Percentiles rank a stretch among this genome's conserved stretches.
These are phyloP conservation scores for Drosophila orosa DNA, from an alignment of 1,140 invertebrate species.

Conservation along the genomic window DNA sequence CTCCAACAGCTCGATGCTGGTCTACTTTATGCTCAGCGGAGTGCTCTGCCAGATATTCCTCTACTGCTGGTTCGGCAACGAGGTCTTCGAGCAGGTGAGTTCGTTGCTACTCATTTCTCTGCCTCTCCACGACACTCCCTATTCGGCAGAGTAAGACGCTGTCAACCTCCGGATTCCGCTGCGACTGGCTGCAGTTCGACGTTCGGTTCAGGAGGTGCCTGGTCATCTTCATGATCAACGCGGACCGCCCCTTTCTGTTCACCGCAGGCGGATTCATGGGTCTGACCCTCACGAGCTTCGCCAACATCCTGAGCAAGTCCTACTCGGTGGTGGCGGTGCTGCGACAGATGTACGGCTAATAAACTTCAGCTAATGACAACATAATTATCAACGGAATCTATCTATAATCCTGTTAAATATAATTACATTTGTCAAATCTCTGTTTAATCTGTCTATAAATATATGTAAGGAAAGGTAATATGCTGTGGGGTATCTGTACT, in stretches of 20 bases:
- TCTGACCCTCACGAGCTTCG: slow-evolving; percentile 63
- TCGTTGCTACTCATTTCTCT: not conserved
- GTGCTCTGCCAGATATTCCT: slow-evolving; percentile 68
- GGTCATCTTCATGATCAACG: slow-evolving; percentile 66
- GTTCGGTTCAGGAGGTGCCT: slow-evolving; percentile 44
- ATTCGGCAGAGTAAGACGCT: slow-evolving; percentile 52
- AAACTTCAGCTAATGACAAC: not conserved
- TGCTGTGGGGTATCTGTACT: not conserved
- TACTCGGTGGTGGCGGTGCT: slow-evolving; percentile 70
- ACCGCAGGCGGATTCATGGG: slow-evolving; percentile 75
- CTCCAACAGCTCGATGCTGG: slow-evolving; percentile 56
- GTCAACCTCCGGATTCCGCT: slow-evolving; percentile 49
- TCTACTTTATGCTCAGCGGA: slow-evolving; percentile 66
- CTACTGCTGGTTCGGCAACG: slow-evolving; percentile 76
- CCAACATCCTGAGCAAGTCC: slow-evolving; percentile 67
- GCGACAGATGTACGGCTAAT: slow-evolving; percentile 65
- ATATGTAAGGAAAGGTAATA: not conserved
- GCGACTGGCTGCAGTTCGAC: slow-evolving; percentile 56
- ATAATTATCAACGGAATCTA: not conserved
- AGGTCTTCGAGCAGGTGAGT: slow-evolving; percentile 70
- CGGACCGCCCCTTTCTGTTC: slow-evolving; percentile 67
- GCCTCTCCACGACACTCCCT: not conserved
- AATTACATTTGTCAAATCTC: not conserved
- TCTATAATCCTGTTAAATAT: not conserved
- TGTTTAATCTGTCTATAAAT: not conserved